These are phyloP conservation scores for Leptoclinus maculatus DNA, from an alignment of 2,797 vertebrate genomes.

Conservation along the genomic window DNA sequence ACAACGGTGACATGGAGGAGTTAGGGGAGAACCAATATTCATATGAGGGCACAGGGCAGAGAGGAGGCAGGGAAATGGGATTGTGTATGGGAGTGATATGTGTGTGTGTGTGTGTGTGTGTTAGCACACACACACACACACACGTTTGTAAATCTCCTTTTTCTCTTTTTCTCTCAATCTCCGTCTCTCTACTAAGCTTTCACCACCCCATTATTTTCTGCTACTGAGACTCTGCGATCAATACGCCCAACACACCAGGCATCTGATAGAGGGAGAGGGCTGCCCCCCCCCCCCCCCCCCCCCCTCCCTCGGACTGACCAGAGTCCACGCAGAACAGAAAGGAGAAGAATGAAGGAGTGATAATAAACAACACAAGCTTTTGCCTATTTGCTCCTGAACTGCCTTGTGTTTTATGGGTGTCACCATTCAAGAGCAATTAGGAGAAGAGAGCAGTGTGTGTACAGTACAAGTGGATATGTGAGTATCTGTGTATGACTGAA, in stretches of 20 bases:
- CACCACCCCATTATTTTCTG: slow-evolving; percentile 89
- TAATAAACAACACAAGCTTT: slow-evolving; percentile 61
- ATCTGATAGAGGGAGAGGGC: slow-evolving; percentile 74
- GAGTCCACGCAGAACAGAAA: slow-evolving; percentile 55
- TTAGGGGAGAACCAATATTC: slow-evolving; percentile 88
- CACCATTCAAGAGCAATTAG: slow-evolving; percentile 66
- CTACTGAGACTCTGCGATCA: slow-evolving; percentile 90
- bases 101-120: slow-evolving; percentile 4
- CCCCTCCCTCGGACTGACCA: slow-evolving; percentile 35
- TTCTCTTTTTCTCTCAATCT: slow-evolving; percentile 75
- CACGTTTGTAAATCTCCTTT: slow-evolving; percentile 68
- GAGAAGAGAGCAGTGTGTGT: slow-evolving; percentile 9
- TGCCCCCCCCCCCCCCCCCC: slow-evolving; percentile 3
- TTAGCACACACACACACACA: neutral
- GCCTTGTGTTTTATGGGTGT: slow-evolving; percentile 54
- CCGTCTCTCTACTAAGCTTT: slow-evolving; percentile 82
- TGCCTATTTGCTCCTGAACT: slow-evolving; percentile 57
- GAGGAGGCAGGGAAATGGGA: slow-evolving; percentile 48
- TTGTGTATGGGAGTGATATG: slow-evolving; percentile 37
- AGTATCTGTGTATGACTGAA: neutral
- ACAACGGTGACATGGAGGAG: slow-evolving; percentile 92
- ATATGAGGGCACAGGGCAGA: slow-evolving; percentile 86
- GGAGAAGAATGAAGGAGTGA: slow-evolving; percentile 35
- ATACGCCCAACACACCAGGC: slow-evolving; percentile 87
- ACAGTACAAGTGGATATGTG: neutral